These are phyloP conservation scores for Tetragonula carbonaria DNA, from an alignment of 2,888 invertebrate genomes.

Conservation along the genomic window DNA sequence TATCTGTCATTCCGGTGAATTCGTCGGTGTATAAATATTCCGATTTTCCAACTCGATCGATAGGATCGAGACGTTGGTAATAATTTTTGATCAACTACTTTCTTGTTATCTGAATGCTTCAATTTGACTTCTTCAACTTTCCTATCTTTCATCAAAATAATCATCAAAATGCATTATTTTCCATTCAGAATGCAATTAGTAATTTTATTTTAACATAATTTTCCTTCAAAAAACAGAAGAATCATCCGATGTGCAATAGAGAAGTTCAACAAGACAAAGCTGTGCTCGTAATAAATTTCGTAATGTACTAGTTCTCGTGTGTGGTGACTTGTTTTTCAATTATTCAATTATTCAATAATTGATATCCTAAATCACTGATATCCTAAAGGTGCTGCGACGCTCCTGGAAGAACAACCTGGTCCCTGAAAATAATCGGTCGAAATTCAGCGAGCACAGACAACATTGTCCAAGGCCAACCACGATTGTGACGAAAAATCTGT, in stretches of 20 bases:
- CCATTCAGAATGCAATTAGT: background rate
- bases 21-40: slow-evolving; percentile 10
- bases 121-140: background rate
- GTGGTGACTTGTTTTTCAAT: slow-evolving; percentile 25
- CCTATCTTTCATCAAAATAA: too few species aligned
- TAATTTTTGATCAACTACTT: background rate
- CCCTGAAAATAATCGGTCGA: slow-evolving; percentile 54
- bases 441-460: slow-evolving; percentile 13
- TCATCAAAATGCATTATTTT: too few species aligned
- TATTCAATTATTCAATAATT: too few species aligned
- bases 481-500: slow-evolving; percentile 5
- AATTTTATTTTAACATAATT: background rate
- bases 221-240: background rate
- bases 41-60: background rate
- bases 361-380: background rate
- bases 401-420: slow-evolving; percentile 10
- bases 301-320: slow-evolving; percentile 3
- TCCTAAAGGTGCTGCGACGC: background rate
- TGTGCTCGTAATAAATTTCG: background rate
- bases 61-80: background rate
- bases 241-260: background rate
- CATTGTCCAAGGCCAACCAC: slow-evolving; percentile 34
- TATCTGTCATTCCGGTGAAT: slow-evolving; percentile 54
- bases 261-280: slow-evolving; percentile 16
- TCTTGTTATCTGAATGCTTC: background rate